Evolutionary conservation across 2,113 vertebrate species (phyloP).

Genomic region (Nyctibius bracteatus): DNA sequence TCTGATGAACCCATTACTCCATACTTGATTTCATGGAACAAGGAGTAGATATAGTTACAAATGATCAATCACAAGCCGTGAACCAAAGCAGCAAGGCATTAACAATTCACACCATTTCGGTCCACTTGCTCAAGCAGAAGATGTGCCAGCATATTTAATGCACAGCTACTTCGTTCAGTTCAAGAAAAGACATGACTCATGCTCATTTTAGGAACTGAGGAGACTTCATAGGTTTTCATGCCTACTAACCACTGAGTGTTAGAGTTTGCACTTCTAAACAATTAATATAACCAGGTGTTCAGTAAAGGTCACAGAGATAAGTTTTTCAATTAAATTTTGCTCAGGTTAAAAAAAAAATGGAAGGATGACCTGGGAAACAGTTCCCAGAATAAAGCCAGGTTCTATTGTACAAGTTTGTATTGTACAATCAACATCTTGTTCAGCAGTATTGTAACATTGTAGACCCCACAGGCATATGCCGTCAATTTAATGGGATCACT

Average conservation of each 20-base stretch:
- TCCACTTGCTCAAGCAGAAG: slow-evolving; percentile 91
- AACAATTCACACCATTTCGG: slow-evolving; percentile 91
- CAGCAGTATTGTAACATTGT: slow-evolving; percentile 42
- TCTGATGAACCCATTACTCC: slow-evolving; percentile 91
- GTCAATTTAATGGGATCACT: slow-evolving; percentile 83
- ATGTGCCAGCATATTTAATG: slow-evolving; percentile 90
- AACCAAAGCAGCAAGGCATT: slow-evolving; percentile 90
- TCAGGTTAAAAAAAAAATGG: slow-evolving; percentile 1
- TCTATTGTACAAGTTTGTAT: slow-evolving; percentile 53
- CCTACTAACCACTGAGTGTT: slow-evolving; percentile 17
- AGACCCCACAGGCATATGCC: slow-evolving; percentile 76
- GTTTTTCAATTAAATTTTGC: slow-evolving; percentile 43
- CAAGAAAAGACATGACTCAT: slow-evolving; percentile 78
- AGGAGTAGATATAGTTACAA: slow-evolving; percentile 93
- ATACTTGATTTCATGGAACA: slow-evolving; percentile 95
- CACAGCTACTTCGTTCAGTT: slow-evolving; percentile 81
- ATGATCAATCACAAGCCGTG: slow-evolving; percentile 92
- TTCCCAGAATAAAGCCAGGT: slow-evolving; percentile 26
- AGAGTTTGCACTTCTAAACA: slow-evolving; percentile 26
- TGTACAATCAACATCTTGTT: slow-evolving; percentile 70
- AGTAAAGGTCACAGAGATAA: neutral
- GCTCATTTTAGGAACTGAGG: slow-evolving; percentile 69
- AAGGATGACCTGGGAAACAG: slow-evolving; percentile 9
- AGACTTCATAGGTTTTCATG: slow-evolving; percentile 53
- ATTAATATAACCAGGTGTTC: slow-evolving; percentile 69